These are phyloP conservation scores for Disparrhopalites patrizii DNA, from an alignment of 2,888 invertebrate species.

Conservation along the genomic window DNA sequence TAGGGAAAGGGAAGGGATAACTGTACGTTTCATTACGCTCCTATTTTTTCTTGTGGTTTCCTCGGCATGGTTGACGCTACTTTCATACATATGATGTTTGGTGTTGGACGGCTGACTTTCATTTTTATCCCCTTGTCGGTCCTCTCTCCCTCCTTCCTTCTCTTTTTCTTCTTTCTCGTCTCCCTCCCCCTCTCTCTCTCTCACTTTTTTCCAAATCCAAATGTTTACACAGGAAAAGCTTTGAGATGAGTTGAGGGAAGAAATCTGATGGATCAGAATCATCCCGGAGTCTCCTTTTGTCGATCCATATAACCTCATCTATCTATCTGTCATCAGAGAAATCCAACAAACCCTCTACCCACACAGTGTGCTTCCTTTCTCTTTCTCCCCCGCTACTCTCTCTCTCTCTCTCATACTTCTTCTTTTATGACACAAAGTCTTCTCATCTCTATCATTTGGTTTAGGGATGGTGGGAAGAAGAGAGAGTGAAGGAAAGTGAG, in stretches of 20 bases:
- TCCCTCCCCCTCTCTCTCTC: background rate
- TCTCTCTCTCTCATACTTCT: background rate
- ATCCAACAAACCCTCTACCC: background rate
- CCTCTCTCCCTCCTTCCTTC: background rate
- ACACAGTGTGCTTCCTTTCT: background rate
- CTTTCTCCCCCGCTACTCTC: background rate
- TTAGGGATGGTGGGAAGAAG: no score
- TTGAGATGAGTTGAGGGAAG: slow-evolving; percentile 33
- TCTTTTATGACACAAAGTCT: no score
- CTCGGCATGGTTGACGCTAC: no score
- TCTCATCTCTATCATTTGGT: no score
- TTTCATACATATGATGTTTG: no score
- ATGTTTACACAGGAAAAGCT: slow-evolving; percentile 41
- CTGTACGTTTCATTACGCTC: no score
- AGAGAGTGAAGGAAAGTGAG: no score
- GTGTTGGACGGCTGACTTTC: no score
- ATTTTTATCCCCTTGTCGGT: no score
- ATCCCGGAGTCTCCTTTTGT: slow-evolving; percentile 25
- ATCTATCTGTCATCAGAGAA: slow-evolving; percentile 23
- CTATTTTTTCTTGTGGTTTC: no score
- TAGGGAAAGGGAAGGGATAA: no score
- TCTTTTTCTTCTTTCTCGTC: slow-evolving; percentile 7
- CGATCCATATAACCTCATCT: slow-evolving; percentile 16
- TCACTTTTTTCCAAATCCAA: slow-evolving; percentile 28
- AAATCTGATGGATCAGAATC: slow-evolving; percentile 42